Percentiles rank a stretch among this genome's conserved stretches.
These are phyloP conservation scores for Xiphophorus couchianus DNA, from an alignment of 2,113 vertebrate species.

Conservation along the genomic window DNA sequence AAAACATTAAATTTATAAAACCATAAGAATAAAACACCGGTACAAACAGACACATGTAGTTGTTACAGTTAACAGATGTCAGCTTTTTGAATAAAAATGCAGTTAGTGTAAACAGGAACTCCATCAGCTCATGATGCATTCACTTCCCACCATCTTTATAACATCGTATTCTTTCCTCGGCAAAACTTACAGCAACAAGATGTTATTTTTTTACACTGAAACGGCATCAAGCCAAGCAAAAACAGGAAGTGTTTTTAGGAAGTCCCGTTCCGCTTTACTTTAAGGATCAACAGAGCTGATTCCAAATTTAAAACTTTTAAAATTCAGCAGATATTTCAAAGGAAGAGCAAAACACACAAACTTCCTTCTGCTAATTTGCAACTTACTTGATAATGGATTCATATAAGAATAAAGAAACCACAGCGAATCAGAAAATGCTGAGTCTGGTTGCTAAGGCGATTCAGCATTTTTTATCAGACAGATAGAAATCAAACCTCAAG, in stretches of 20 bases:
- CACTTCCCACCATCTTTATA: neutral
- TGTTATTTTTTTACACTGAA: no score
- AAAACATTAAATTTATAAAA: neutral
- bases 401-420: neutral
- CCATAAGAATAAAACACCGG: neutral
- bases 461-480: no score
- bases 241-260: neutral
- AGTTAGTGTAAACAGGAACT: neutral
- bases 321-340: neutral
- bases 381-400: neutral
- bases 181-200: neutral
- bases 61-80: neutral
- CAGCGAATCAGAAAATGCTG: no score
- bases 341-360: no score
- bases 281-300: neutral
- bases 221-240: neutral
- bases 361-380: no score
- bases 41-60: neutral
- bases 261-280: neutral
- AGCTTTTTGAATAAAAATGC: neutral
- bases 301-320: neutral
- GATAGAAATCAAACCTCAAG: no score
- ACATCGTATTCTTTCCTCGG: no score
- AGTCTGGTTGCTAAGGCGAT: no score
- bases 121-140: neutral